Percentiles rank a stretch among this genome's conserved stretches.
phyloP scores from a whole-genome alignment of 2,797 vertebrate genomes.

The Emys orbicularis region DNA sequence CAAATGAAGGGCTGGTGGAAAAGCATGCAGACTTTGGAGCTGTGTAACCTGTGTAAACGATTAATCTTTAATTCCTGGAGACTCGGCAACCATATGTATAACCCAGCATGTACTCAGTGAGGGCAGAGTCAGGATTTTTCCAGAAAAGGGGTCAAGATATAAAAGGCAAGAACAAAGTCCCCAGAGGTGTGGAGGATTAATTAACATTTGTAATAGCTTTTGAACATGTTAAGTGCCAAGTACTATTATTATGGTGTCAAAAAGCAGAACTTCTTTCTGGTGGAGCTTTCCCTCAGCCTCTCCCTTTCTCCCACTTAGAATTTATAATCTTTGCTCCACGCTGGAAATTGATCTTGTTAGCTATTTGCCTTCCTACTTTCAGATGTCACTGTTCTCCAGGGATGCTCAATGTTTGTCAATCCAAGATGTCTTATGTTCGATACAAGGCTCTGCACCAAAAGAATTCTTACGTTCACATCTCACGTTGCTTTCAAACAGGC shows the following conservation, averaged over 20 bases:
- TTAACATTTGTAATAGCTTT: not conserved
- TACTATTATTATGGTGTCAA: not conserved
- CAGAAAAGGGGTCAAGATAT: too few species aligned
- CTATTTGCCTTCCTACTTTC: not conserved
- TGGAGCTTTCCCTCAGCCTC: not conserved
- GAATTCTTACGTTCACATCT: not conserved
- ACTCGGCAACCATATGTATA: too few species aligned
- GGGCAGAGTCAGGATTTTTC: too few species aligned
- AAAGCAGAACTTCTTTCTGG: not conserved
- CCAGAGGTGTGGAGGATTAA: not conserved
- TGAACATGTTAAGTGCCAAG: not conserved
- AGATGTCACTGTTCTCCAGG: not conserved
- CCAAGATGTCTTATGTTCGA: not conserved
- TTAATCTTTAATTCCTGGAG: too few species aligned
- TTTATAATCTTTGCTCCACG: not conserved
- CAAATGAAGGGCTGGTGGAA: too few species aligned
- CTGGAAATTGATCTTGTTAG: not conserved
- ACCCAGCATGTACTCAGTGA: too few species aligned
- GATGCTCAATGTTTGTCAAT: not conserved
- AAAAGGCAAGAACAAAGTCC: too few species aligned
- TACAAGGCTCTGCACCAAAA: not conserved
- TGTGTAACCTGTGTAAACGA: too few species aligned
- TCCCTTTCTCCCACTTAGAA: not conserved
- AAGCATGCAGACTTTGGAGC: too few species aligned
- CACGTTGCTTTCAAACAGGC: not conserved